Conservation (phyloP, 2,888 invertebrate species). For the Osedax fenrisi region DNA sequence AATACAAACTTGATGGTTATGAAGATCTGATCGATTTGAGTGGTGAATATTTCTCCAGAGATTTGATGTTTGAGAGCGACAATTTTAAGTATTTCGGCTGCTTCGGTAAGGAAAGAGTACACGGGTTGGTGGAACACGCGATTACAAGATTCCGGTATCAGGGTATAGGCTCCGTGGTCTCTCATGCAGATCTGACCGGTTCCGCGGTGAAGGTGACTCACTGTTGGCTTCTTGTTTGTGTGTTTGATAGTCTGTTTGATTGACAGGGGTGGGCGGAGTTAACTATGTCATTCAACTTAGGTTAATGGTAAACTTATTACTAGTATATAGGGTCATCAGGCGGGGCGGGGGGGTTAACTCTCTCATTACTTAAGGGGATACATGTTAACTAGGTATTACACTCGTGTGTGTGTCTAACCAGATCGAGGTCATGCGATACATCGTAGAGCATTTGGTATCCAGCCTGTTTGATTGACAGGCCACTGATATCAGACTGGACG, state of each 20-base stretch:
- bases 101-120: conserved; percentile 54
- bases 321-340: too few species aligned
- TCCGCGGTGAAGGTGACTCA: conserved; percentile 42
- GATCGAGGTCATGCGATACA: conserved; percentile 57
- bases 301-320: too few species aligned
- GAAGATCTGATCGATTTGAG: neutral
- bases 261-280: too few species aligned
- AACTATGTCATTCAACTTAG: too few species aligned
- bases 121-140: conserved; percentile 55
- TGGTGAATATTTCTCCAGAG: neutral
- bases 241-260: neutral
- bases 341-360: too few species aligned
- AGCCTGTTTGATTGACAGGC: conserved; percentile 63
- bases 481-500: conserved; percentile 51
- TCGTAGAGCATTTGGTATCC: conserved; percentile 67
- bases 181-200: conserved; percentile 65
- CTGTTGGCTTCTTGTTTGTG: neutral
- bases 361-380: too few species aligned
- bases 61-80: neutral
- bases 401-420: too few species aligned
- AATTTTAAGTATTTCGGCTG: neutral
- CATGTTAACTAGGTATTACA: too few species aligned
- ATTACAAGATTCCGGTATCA: conserved; percentile 68
- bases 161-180: conserved; percentile 52
- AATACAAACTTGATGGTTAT: neutral